phyloP scores from a whole-genome alignment of 92 coral and sea anemone genomes.

The Micromussa lordhowensis region DNA sequence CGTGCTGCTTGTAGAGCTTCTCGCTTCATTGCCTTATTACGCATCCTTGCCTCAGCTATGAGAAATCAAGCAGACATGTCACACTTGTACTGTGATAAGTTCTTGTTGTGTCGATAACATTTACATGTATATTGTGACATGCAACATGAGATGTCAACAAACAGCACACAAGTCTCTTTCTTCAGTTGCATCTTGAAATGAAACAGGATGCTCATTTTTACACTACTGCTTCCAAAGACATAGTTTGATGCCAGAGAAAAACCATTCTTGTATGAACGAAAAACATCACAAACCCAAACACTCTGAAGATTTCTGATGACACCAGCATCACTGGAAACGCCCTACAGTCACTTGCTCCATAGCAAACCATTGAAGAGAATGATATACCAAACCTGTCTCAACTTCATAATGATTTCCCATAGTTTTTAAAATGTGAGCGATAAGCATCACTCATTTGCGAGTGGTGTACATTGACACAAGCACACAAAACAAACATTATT shows the following conservation, averaged over 20 bases:
- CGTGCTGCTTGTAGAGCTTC: slow-evolving; percentile 80
- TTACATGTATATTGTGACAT: not conserved
- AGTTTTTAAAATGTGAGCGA: not conserved
- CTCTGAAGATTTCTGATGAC: not conserved
- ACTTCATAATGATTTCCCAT: not conserved
- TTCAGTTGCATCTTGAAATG: too few species aligned
- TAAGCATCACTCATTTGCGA: not conserved
- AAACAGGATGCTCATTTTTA: not conserved
- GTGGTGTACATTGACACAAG: not conserved
- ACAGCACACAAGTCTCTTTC: not conserved
- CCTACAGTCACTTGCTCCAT: not conserved
- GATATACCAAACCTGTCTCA: not conserved
- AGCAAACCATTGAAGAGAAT: not conserved
- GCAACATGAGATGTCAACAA: not conserved
- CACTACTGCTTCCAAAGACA: not conserved
- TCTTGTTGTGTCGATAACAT: not conserved
- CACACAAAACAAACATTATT: not conserved
- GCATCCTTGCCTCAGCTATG: slow-evolving; percentile 83
- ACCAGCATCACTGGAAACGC: not conserved
- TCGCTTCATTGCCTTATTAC: slow-evolving; percentile 86
- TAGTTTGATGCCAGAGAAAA: not conserved
- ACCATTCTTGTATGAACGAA: not conserved
- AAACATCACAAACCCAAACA: not conserved
- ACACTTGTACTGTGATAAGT: not conserved
- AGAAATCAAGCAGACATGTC: slow-evolving; percentile 1